Conservation (phyloP, 1,140 invertebrate species). For the Neomicropteryx cornuta region DNA sequence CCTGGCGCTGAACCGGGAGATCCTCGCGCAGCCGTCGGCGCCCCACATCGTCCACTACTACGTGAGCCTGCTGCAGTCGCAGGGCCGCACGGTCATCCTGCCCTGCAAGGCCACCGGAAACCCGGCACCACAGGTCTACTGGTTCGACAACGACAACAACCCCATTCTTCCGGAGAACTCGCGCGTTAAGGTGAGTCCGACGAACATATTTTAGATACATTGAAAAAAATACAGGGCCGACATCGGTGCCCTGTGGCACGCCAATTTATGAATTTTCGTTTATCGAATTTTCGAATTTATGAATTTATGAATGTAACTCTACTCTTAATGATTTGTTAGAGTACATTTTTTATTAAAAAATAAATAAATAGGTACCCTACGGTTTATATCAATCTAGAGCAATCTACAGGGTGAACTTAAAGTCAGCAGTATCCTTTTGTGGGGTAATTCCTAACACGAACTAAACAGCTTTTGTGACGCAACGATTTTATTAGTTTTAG, state of each 20-base stretch:
- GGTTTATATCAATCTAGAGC: too few species aligned
- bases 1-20: slow-evolving; percentile 22
- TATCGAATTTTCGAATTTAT: not conserved
- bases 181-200: slow-evolving; percentile 32
- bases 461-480: not conserved
- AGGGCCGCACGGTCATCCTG: slow-evolving; percentile 52
- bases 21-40: slow-evolving; percentile 29
- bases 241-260: too few species aligned
- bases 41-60: slow-evolving; percentile 44
- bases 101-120: slow-evolving; percentile 57
- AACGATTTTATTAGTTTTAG: not conserved
- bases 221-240: not conserved
- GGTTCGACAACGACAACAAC: slow-evolving; percentile 49
- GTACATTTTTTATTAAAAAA: not conserved
- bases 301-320: slow-evolving; percentile 3
- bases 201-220: slow-evolving; percentile 3
- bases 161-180: slow-evolving; percentile 35
- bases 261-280: too few species aligned
- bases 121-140: slow-evolving; percentile 50
- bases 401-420: not conserved
- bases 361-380: too few species aligned
- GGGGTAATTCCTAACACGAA: not conserved
- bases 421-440: not conserved
- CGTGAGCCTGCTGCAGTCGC: slow-evolving; percentile 39
- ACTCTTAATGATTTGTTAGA: not conserved